These are phyloP conservation scores for Aphis craccivora DNA, from an alignment of 1,140 invertebrate species.

Conservation along the genomic window DNA sequence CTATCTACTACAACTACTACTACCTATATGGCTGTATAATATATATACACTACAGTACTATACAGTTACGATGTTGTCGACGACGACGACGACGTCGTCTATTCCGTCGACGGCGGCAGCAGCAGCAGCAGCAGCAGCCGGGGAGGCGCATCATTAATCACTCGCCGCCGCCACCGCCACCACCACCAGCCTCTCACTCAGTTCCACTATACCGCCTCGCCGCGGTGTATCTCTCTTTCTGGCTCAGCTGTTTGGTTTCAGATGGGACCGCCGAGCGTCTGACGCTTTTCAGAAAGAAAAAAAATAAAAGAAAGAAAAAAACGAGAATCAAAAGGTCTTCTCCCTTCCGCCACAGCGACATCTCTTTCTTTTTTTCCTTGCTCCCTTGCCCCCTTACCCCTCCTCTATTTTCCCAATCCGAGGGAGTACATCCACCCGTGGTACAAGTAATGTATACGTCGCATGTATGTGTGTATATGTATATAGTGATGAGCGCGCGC, in stretches of 20 bases:
- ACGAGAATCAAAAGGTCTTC: conserved; percentile 56
- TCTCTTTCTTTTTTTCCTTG: neutral
- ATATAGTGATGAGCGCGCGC: conserved; percentile 12
- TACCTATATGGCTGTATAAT: neutral
- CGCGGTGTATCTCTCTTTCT: conserved; percentile 41
- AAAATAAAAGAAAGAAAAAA: conserved; percentile 19
- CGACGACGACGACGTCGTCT: conserved; percentile 39
- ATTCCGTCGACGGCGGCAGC: neutral
- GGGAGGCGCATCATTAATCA: conserved; percentile 39
- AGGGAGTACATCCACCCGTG: neutral
- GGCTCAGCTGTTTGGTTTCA: conserved; percentile 57
- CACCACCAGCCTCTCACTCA: neutral
- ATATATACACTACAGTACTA: neutral
- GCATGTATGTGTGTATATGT: neutral
- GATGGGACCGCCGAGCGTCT: conserved; percentile 53
- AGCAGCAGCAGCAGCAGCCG: conserved; percentile 22
- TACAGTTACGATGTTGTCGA: neutral
- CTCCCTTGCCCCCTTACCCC: neutral
- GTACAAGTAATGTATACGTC: neutral
- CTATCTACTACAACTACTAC: too few species aligned
- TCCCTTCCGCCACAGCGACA: neutral
- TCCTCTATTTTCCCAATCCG: neutral
- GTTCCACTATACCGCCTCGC: neutral
- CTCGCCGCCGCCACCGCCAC: neutral
- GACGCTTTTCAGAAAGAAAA: conserved; percentile 34